Evolutionary conservation across 2,888 invertebrate genomes (phyloP).

Genomic region (Drosophila kambysellisi): DNA sequence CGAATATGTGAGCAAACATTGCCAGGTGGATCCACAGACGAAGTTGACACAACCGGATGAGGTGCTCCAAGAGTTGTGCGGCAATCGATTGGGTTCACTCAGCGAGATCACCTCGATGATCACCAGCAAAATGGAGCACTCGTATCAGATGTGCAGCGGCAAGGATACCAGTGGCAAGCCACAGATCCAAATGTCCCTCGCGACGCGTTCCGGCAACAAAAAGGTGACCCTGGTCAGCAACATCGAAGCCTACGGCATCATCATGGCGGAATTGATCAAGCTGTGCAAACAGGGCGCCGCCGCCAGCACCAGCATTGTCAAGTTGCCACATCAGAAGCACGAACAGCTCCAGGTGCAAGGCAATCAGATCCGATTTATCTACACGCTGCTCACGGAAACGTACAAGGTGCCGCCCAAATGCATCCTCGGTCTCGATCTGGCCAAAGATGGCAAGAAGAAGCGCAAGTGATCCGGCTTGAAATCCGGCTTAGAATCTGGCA

Average conservation of each 20-base stretch:
- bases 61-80: conserved; percentile 77
- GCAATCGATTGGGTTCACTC: conserved; percentile 86
- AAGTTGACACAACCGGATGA: conserved; percentile 81
- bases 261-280: conserved; percentile 91
- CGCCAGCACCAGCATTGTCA: conserved; percentile 93
- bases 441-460: conserved; percentile 84
- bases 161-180: conserved; percentile 87
- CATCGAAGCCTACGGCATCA: conserved; percentile 94
- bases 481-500: background rate
- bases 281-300: conserved; percentile 94
- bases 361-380: conserved; percentile 90
- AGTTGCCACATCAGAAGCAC: conserved; percentile 89
- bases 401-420: conserved; percentile 84
- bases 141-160: conserved; percentile 84
- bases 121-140: conserved; percentile 88
- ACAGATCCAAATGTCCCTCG: conserved; percentile 91
- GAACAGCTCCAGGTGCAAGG: conserved; percentile 95
- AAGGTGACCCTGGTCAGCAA: conserved; percentile 97
- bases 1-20: conserved; percentile 89
- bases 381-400: conserved; percentile 84
- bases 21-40: conserved; percentile 86
- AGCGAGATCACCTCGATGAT: conserved; percentile 90
- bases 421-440: conserved; percentile 84
- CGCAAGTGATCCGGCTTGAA: conserved; percentile 42
- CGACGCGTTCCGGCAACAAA: conserved; percentile 93